These are phyloP conservation scores for Lamellibrachia satsuma DNA, from an alignment of 2,888 invertebrate species.

Conservation along the genomic window DNA sequence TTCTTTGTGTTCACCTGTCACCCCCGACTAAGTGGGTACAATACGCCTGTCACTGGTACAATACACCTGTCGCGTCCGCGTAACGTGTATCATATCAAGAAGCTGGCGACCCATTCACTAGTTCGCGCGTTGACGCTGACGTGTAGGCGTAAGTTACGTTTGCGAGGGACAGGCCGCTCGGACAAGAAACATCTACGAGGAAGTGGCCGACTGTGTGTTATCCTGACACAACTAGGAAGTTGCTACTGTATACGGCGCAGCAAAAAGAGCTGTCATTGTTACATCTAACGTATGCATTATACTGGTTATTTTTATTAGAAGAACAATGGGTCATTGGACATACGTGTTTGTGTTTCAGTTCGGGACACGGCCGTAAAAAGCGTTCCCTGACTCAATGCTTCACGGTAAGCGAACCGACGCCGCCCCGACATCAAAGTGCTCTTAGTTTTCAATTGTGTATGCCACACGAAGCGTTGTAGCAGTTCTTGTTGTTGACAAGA, in stretches of 20 bases:
- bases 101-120: background rate
- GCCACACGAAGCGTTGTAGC: background rate
- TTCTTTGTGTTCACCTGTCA: background rate
- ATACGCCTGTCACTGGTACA: background rate
- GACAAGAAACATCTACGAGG: background rate
- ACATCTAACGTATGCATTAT: background rate
- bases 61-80: background rate
- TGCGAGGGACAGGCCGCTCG: background rate
- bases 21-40: background rate
- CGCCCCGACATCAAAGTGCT: background rate
- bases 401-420: slow-evolving; percentile 7
- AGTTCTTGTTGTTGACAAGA: background rate
- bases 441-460: background rate
- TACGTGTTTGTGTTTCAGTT: background rate
- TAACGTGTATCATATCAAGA: no score
- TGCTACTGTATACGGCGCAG: background rate
- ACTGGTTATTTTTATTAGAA: background rate
- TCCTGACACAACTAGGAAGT: background rate
- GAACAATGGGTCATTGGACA: background rate
- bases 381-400: slow-evolving; percentile 13
- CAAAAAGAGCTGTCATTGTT: background rate
- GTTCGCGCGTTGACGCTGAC: background rate
- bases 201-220: background rate
- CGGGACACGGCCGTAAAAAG: slow-evolving; percentile 14
- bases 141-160: background rate